Evolutionary conservation across 2,797 vertebrate genomes (phyloP), one percentile per base, ranked within the genome.

Genomic region (Novumbra hubbsi): DNA sequence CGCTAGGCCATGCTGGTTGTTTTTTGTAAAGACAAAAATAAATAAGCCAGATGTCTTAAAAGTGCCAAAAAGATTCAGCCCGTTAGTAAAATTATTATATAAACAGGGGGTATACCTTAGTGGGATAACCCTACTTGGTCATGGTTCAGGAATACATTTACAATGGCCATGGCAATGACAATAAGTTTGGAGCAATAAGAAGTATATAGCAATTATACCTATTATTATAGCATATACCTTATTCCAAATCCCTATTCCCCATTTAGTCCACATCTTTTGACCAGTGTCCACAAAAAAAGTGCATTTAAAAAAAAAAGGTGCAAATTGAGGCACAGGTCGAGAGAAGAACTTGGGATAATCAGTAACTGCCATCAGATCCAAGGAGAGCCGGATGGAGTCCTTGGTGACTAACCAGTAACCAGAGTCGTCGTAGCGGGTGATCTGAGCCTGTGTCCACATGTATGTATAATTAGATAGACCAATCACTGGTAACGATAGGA

Each of bases 341-440:
- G 55, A 71, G 68, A 14, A 45, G 11, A 45, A 14, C 41, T 14
- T 45, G 41, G 41, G 41, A 45, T 45, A 45, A 45, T 45, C 41
- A 45, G 11, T 45, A 14, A 3, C 11, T 77, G 78, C 73, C 75
- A 86, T 83, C 81, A 80, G 85, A 83, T 85, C 83, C 69, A 32
- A 67, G 27, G 68, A 70, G 70, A 30, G 76, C 57, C 9, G 79
- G 67, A 67, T 72, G 66, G 80, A 80, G 84, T 80, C 77, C 75
- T 64, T 81, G 80, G 80, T 41, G 32, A 73, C 76, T 75, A 77
- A 83, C 77, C 78, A 73, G 78, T 75, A 77, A 83, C 77, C 78
- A 74, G 79, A 83, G 78, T 69, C 73, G 21, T 30, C 17, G 1
- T 65, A 14, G 15, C 5, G 4, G 30, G 60, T 19, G 34, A 66